phyloP scores from a whole-genome alignment of 2,888 invertebrate species.

The Prenolepis imparis region DNA sequence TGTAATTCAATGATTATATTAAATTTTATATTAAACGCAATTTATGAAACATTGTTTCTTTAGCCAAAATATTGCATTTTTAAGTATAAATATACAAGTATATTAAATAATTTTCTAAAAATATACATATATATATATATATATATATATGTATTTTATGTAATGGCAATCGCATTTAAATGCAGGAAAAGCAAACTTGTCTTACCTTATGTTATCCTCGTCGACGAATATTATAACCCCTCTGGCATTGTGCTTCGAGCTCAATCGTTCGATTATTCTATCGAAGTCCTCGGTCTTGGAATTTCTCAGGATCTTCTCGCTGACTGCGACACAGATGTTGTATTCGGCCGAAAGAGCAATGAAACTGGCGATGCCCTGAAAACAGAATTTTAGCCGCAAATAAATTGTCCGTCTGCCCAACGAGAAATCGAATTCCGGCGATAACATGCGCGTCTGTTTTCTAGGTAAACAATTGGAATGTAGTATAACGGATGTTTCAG shows the following conservation, averaged over 20 bases:
- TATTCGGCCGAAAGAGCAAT: conserved; percentile 86
- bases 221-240: conserved; percentile 91
- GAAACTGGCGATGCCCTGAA: conserved; percentile 89
- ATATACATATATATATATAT: background rate
- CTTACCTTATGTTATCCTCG: conserved; percentile 90
- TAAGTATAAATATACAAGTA: background rate
- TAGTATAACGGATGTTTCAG: background rate
- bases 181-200: background rate
- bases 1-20: background rate
- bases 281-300: conserved; percentile 88
- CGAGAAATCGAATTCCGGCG: conserved; percentile 7
- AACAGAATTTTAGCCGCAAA: conserved; percentile 57
- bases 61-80: background rate
- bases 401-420: conserved; percentile 21
- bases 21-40: background rate
- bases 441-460: background rate
- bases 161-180: conserved; percentile 21
- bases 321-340: conserved; percentile 88
- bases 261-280: conserved; percentile 88
- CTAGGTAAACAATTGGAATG: conserved; percentile 27
- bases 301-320: conserved; percentile 88
- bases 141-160: background rate
- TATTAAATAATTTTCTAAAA: background rate
- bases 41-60: background rate
- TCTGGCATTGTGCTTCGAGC: conserved; percentile 88